Percentiles rank a stretch among this genome's conserved stretches.
These are phyloP conservation scores for Palythoa grandis DNA, from an alignment of 92 coral and sea anemone genomes.

Conservation along the genomic window DNA sequence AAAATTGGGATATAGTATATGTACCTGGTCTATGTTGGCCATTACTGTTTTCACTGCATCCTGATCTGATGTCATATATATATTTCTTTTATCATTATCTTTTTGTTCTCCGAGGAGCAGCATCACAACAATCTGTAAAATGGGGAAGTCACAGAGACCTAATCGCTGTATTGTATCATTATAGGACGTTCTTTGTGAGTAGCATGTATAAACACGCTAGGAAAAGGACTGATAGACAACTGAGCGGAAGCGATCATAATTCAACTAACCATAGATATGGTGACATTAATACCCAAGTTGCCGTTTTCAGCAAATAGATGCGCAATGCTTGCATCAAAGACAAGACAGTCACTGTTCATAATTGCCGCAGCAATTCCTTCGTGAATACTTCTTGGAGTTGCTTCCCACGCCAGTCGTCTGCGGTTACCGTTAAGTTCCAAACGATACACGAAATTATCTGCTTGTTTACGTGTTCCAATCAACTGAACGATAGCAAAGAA, in stretches of 20 bases:
- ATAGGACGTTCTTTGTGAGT: neutral
- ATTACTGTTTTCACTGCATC: too few species aligned
- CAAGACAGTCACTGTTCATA: conserved; percentile 94
- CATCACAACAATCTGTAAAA: too few species aligned
- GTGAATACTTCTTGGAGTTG: conserved; percentile 98
- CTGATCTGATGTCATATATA: too few species aligned
- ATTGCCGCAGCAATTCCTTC: conserved; percentile 99
- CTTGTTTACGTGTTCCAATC: conserved; percentile 98
- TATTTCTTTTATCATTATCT: too few species aligned
- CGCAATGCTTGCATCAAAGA: conserved; percentile 97
- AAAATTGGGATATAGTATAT: too few species aligned
- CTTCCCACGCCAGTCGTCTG: conserved; percentile 96
- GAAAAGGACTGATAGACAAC: neutral
- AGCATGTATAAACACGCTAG: neutral
- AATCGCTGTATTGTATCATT: neutral
- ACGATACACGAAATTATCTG: conserved; percentile 97
- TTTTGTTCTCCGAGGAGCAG: too few species aligned
- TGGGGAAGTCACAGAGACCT: too few species aligned
- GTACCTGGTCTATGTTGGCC: too few species aligned
- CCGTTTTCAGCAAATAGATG: conserved; percentile 99
- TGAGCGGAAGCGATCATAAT: neutral
- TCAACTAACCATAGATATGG: conserved; percentile 95
- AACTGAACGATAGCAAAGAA: conserved; percentile 98
- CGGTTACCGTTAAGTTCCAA: conserved; percentile 96
- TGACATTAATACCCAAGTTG: conserved; percentile 95